Percentiles rank a stretch among this genome's conserved stretches.
These are phyloP conservation scores for Acanthornis magna DNA, from an alignment of 2,797 vertebrate species.

Conservation along the genomic window DNA sequence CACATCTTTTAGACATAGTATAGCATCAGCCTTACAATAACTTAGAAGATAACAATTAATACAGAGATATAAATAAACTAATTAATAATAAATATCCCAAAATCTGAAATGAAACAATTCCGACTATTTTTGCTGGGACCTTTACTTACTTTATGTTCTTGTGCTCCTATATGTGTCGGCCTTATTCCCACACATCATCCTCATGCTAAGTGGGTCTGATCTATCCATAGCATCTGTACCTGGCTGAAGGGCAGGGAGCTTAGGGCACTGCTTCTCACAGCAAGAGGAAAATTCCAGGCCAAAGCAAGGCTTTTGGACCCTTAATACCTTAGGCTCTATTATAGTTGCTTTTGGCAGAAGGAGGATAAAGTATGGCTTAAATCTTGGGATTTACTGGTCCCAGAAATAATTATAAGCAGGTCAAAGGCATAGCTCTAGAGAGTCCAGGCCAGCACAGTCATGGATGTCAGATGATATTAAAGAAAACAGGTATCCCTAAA, in stretches of 20 bases:
- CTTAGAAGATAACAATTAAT: not conserved
- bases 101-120: not conserved
- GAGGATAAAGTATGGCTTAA: not conserved
- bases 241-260: not conserved
- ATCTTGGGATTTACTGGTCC: not conserved
- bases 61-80: not conserved
- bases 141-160: not conserved
- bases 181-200: not conserved
- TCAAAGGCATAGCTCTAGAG: not conserved
- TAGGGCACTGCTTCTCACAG: not conserved
- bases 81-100: not conserved
- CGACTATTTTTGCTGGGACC: not conserved
- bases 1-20: not conserved
- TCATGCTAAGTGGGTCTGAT: not conserved
- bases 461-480: not conserved
- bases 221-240: not conserved
- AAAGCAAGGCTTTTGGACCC: not conserved
- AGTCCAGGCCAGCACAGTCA: not conserved
- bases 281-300: not conserved
- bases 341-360: not conserved
- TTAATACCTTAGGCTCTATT: not conserved
- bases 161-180: not conserved
- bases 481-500: not conserved
- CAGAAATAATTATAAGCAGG: not conserved
- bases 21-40: not conserved